Base-by-base conservation (phyloP, 2,113 vertebrate species). In the Tonatia bakeri region DNA sequence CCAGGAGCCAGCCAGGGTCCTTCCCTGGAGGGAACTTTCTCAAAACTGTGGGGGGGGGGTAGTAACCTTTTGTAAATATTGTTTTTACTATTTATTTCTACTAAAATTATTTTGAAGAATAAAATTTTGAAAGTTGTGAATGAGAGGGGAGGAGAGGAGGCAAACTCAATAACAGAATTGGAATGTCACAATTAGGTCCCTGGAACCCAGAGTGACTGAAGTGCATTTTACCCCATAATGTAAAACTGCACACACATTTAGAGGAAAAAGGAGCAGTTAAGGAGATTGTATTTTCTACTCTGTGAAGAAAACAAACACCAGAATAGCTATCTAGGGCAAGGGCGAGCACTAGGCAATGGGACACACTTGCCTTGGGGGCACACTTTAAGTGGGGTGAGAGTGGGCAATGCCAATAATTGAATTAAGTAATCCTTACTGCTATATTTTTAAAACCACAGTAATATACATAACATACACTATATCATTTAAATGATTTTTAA, bases 11-110 rank as follows among this genome's bases (percentile, higher is more conserved):
- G 56, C 15, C 33, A 45, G 15, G 50, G 4, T 47, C 28, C 87
- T 87, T 91, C 54, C 20, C 36, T 73, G 91, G 81, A 31, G 2
- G 38, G 38, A 54, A 59, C 75, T 76, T 87, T 87, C n/a, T 19
- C 38, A 64, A 31, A 36, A 9, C 6, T 75, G 65, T 94, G 6
- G 33, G 50, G 15, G n/a, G n/a, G n/a, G n/a, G n/a, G n/a, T n/a
- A n/a, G n/a, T 61, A 94, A 61, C 2, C 13, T 61, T 85, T 88
- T 88, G 54, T 6, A 92, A 81, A 90, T 77, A 82, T 64, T 69
- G 40, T 33, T 80, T 90, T 91, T 86, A 59, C 70, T 67, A 43
- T 65, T 81, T 76, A 56, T 89, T 79, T 31, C 24, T 47, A n/a
- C 17, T 80, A 72, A 89, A 80, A 28, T 54, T 56, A 70, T 36